Base-by-base conservation (phyloP, 2,888 invertebrate species). In the Resseliella maxima region DNA sequence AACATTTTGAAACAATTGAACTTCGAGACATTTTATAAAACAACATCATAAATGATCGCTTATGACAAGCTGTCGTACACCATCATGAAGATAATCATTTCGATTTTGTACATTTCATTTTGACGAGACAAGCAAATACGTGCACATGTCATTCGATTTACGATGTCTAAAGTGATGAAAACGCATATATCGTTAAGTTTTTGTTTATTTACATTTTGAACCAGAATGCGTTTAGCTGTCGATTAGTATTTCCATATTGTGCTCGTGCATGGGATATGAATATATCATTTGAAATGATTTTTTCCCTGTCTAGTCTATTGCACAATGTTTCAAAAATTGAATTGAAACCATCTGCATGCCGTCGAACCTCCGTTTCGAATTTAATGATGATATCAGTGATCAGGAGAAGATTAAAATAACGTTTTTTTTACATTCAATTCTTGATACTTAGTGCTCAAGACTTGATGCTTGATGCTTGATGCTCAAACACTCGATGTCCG, bases 201-300 rank as follows among this genome's bases (percentile, higher is more conserved):
- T 31, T 72, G 72, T 72, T 72, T 72, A 72, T 72, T 72, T 72
- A n/a, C n/a, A 72, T n/a, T 72, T 59, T 31, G 72, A 72, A n/a
- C 1, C 5, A 31, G 72, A 72, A 59, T 59, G 27, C n/a, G n/a
- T 72, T 72, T 50, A 3, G 21, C 50, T 18, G 31, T 72, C 12
- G 41, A 41, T 41, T 8, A 41, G n/a, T 50, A 35, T 35, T 72
- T 35, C 15, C n/a, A 72, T 72, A 15, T 15, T 15, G 31, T 18
- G 31, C 72, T 72, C 35, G 72, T 72, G 31, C 72, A 27, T 15
- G 5, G 59, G 31, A 72, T 72, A 31, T 24, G 72, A 72, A 72
- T 72, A 72, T 72, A 1, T 35, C 31, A 72, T 72, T 31, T 5
- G 31, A 10, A 27, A 0, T 31, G 27, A 50, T 18, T 35, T 2